Percentiles rank a stretch among this genome's conserved stretches.
Evolutionary conservation across 2,797 vertebrate species (phyloP).

Genomic region (Myotis findleyi): DNA sequence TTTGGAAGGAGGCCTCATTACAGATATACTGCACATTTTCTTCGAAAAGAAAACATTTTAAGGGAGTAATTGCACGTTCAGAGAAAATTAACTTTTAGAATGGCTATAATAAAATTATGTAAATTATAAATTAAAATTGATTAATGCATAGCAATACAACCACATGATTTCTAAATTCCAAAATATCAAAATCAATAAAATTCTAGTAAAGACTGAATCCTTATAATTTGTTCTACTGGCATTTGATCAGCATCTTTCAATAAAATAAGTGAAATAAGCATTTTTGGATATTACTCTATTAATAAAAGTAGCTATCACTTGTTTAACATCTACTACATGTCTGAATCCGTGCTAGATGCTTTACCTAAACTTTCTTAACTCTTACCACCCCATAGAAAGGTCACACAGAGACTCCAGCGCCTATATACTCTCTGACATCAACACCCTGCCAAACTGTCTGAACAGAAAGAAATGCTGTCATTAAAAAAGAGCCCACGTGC

Average conservation of each 20-base stretch:
- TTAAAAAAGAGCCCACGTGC: not conserved
- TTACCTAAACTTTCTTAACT: not conserved
- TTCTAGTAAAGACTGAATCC: slow-evolving; percentile 12
- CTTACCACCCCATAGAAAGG: not conserved
- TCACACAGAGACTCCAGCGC: not conserved
- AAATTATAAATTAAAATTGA: slow-evolving; percentile 34
- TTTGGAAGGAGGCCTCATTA: not conserved
- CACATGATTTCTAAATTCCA: slow-evolving; percentile 49
- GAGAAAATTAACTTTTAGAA: slow-evolving; percentile 48
- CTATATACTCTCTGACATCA: not conserved
- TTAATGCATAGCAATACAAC: slow-evolving; percentile 1
- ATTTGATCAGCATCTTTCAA: slow-evolving; percentile 35
- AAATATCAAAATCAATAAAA: slow-evolving; percentile 48
- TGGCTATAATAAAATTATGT: not conserved
- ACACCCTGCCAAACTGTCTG: not conserved
- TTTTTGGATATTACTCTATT: slow-evolving; percentile 17
- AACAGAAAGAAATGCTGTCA: not conserved
- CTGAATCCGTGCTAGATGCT: not conserved
- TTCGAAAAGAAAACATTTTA: not conserved
- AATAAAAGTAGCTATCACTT: not conserved
- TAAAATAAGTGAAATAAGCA: not conserved
- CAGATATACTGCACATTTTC: not conserved
- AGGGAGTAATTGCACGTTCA: not conserved
- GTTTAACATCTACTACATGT: not conserved
- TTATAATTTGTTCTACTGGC: slow-evolving; percentile 12